phyloP scores from a whole-genome alignment of 2,113 vertebrate species.

The Megalops atlanticus region DNA sequence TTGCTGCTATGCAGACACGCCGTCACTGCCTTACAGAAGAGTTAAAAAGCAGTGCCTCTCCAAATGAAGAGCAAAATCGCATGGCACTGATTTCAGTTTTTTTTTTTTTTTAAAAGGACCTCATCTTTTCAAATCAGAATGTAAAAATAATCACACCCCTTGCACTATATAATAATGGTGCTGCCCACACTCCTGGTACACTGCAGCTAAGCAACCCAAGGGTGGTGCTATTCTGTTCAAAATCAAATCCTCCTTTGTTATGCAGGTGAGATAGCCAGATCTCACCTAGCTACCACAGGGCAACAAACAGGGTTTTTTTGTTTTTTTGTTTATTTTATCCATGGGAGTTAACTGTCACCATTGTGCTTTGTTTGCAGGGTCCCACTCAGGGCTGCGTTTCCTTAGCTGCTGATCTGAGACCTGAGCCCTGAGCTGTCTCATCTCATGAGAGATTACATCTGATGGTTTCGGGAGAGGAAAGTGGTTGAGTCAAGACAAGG shows the following conservation, averaged over 20 bases:
- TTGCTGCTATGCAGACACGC: too few species aligned
- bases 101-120: too few species aligned
- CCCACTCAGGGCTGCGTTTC: background rate
- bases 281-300: background rate
- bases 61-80: too few species aligned
- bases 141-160: background rate
- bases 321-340: background rate
- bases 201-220: background rate
- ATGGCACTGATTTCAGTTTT: too few species aligned
- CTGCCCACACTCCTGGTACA: too few species aligned
- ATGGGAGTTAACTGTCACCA: background rate
- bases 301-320: background rate
- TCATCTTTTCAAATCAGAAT: too few species aligned
- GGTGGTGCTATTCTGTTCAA: background rate
- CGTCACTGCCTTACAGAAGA: too few species aligned
- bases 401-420: background rate
- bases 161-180: too few species aligned
- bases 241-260: background rate
- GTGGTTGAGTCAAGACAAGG: background rate
- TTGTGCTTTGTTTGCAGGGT: conserved; percentile 7
- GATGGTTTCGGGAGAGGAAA: background rate
- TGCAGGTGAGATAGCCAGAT: conserved; percentile 3
- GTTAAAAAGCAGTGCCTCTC: too few species aligned
- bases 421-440: background rate
- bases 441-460: background rate